Evolutionary conservation across 1,140 invertebrate genomes (phyloP).

Genomic region (Dendrolimus kikuchii): DNA sequence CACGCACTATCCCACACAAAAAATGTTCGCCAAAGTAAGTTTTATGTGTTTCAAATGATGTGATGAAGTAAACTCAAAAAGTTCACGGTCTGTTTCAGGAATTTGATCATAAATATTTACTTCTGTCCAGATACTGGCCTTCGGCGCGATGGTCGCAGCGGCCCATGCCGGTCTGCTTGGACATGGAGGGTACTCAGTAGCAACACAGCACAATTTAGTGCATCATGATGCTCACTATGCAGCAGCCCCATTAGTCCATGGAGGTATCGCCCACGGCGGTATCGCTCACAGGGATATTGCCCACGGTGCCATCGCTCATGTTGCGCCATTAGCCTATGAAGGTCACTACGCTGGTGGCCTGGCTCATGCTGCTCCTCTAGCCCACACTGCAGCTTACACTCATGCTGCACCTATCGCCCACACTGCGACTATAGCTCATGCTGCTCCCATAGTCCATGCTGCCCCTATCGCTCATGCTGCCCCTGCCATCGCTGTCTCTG

Average conservation of each 20-base stretch:
- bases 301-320: slow-evolving; percentile 5
- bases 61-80: slow-evolving; percentile 7
- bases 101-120: slow-evolving; percentile 9
- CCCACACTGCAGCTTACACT: slow-evolving; percentile 15
- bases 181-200: slow-evolving; percentile 29
- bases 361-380: slow-evolving; percentile 14
- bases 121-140: slow-evolving; percentile 45
- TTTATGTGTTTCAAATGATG: slow-evolving; percentile 13
- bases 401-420: slow-evolving; percentile 27
- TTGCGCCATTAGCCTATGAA: neutral
- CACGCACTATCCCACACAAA: slow-evolving; percentile 46
- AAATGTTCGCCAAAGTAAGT: slow-evolving; percentile 65
- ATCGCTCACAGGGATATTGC: slow-evolving; percentile 9
- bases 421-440: slow-evolving; percentile 22
- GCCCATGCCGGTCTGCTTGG: slow-evolving; percentile 49
- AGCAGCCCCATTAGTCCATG: slow-evolving; percentile 15
- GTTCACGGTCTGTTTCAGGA: slow-evolving; percentile 8
- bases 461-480: slow-evolving; percentile 14
- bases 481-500: slow-evolving; percentile 12
- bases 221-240: slow-evolving; percentile 29
- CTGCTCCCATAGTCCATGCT: slow-evolving; percentile 13
- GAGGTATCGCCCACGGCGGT: slow-evolving; percentile 1
- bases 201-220: slow-evolving; percentile 32
- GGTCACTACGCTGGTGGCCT: neutral
- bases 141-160: slow-evolving; percentile 44